Evolutionary conservation across 2,888 invertebrate genomes (phyloP).

Genomic region (Platynereis dumerilii): DNA sequence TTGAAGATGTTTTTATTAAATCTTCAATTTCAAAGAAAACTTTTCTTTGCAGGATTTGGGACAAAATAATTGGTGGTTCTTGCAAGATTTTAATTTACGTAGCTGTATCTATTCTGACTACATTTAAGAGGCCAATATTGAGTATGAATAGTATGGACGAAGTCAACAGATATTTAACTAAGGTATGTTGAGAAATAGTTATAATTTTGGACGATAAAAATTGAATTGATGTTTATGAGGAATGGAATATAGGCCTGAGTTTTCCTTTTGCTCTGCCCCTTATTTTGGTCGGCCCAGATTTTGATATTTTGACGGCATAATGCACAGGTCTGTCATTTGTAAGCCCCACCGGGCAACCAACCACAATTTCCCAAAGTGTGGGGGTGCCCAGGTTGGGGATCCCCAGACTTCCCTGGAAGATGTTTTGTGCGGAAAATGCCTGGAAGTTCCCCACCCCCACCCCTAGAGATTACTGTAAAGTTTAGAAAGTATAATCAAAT

Average conservation of each 20-base stretch:
- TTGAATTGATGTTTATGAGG: no score
- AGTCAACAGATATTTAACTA: conserved; percentile 73
- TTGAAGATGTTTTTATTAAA: not conserved
- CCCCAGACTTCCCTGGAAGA: no score
- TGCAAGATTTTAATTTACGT: conserved; percentile 82
- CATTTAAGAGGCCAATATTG: conserved; percentile 73
- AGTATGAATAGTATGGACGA: conserved; percentile 70
- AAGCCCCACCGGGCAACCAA: no score
- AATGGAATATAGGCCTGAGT: no score
- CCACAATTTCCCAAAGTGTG: no score
- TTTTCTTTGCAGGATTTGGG: conserved; percentile 77
- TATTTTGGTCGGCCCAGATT: no score
- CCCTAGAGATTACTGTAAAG: not conserved
- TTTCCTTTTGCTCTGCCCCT: no score
- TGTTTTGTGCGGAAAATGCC: no score
- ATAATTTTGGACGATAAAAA: no score
- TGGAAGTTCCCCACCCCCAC: not conserved
- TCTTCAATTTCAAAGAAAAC: not conserved
- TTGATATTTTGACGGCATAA: no score
- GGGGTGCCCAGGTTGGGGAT: no score
- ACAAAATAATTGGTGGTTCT: conserved; percentile 85
- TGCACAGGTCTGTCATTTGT: no score
- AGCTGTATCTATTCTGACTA: conserved; percentile 76
- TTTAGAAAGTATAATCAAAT: not conserved
- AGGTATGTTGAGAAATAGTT: conserved; percentile 67